A percentile compares a stretch with the other conserved stretches of the same genome.
Evolutionary conservation across 2,888 invertebrate genomes (phyloP).

Genomic region (Synergus umbraculus): DNA sequence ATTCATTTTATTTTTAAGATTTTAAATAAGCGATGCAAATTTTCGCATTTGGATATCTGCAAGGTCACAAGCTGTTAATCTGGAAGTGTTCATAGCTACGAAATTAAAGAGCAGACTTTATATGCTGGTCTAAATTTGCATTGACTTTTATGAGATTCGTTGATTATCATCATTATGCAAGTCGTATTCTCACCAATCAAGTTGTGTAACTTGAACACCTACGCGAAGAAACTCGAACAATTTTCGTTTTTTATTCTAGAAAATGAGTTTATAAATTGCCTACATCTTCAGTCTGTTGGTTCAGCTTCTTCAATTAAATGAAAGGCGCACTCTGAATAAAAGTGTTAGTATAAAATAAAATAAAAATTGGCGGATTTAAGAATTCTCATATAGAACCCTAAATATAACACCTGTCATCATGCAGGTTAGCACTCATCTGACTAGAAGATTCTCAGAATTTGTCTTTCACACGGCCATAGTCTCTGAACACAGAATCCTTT

Average conservation of each 20-base stretch:
- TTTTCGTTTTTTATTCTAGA: background rate
- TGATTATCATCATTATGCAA: conserved; percentile 43
- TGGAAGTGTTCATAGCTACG: background rate
- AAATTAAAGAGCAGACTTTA: conserved; percentile 20
- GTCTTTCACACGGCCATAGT: conserved; percentile 15
- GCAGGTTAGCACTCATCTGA: conserved; percentile 3
- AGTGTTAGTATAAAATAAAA: background rate
- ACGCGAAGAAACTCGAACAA: background rate
- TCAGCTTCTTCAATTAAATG: background rate
- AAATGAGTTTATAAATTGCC: background rate
- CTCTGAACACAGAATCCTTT: conserved; percentile 31
- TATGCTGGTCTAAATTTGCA: conserved; percentile 30
- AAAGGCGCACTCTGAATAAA: background rate
- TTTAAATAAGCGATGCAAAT: background rate
- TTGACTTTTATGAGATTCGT: conserved; percentile 33
- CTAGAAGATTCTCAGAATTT: conserved; percentile 12
- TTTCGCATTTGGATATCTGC: background rate
- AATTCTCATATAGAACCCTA: background rate
- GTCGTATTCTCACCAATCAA: conserved; percentile 37
- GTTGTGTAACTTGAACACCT: conserved; percentile 38
- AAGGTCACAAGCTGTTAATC: background rate
- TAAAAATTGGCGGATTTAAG: background rate
- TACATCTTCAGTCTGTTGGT: background rate
- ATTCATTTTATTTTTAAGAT: background rate
- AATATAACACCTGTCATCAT: background rate